Conservation (phyloP, 2,797 vertebrate species). For the Aldrovandia affinis region DNA sequence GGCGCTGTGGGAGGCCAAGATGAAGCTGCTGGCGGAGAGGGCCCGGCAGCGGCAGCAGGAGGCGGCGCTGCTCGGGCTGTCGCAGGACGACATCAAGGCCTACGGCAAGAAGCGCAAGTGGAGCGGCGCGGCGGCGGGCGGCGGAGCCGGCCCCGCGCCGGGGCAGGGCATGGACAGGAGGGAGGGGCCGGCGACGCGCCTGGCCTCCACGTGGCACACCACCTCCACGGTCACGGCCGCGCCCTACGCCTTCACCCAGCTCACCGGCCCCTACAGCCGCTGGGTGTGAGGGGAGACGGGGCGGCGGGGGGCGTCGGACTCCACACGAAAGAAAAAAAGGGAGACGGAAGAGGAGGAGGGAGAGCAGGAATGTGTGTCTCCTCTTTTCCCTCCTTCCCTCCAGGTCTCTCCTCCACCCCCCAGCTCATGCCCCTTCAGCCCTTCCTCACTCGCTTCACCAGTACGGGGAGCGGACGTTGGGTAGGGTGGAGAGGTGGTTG, state of each 20-base stretch:
- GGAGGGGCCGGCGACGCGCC: slow-evolving; percentile 78
- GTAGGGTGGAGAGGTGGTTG: slow-evolving; percentile 45
- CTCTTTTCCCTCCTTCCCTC: slow-evolving; percentile 25
- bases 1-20: slow-evolving; percentile 96
- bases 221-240: slow-evolving; percentile 90
- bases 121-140: slow-evolving; percentile 67
- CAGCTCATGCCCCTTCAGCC: slow-evolving; percentile 59
- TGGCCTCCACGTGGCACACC: slow-evolving; percentile 86
- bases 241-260: slow-evolving; percentile 95
- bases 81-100: slow-evolving; percentile 88
- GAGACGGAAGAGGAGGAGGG: slow-evolving; percentile 30
- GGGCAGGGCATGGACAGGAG: slow-evolving; percentile 85
- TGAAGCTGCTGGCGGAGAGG: slow-evolving; percentile 93
- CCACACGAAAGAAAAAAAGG: slow-evolving; percentile 38
- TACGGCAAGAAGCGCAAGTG: slow-evolving; percentile 96
- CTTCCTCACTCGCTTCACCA: slow-evolving; percentile 53
- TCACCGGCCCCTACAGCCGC: slow-evolving; percentile 97
- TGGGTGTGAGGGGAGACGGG: slow-evolving; percentile 79
- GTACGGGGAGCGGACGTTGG: slow-evolving; percentile 52
- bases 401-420: slow-evolving; percentile 56
- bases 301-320: slow-evolving; percentile 13
- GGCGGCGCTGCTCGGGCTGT: slow-evolving; percentile 87
- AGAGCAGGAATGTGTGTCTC: slow-evolving; percentile 13
- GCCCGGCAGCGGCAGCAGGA: slow-evolving; percentile 89
- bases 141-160: slow-evolving; percentile 64